Percentiles rank a stretch among this genome's conserved stretches.
phyloP scores from a whole-genome alignment of 1,140 invertebrate species.

The Telenomus remus region DNA sequence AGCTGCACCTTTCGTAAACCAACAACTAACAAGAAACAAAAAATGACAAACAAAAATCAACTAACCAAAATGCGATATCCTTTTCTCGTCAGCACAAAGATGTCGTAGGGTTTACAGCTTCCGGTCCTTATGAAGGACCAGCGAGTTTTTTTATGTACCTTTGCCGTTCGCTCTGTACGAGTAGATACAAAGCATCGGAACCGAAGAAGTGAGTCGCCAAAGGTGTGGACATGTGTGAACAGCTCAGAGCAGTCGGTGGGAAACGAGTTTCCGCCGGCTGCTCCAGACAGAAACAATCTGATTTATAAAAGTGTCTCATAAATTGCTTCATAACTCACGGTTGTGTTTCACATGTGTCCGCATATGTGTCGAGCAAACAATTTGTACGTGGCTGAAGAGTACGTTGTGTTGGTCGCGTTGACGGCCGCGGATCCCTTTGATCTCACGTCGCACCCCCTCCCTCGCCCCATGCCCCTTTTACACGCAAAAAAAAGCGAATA shows the following conservation, averaged over 20 bases:
- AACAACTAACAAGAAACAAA: neutral
- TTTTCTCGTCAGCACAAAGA: constrained; percentile 51
- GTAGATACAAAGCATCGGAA: neutral
- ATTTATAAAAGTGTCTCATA: constrained; percentile 6
- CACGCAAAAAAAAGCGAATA: constrained; percentile 17
- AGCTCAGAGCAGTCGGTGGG: too few species aligned
- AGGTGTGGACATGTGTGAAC: neutral
- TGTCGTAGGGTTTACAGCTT: constrained; percentile 51
- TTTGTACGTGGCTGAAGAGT: constrained; percentile 21
- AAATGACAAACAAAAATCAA: constrained; percentile 5
- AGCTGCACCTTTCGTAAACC: constrained; percentile 33
- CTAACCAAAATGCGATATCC: constrained; percentile 35
- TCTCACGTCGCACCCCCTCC: neutral
- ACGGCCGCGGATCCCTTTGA: neutral
- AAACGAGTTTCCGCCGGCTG: neutral
- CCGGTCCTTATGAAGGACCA: constrained; percentile 52
- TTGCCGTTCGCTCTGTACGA: constrained; percentile 15
- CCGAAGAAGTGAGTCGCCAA: neutral
- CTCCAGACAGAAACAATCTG: neutral
- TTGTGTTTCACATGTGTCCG: neutral
- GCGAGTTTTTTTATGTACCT: constrained; percentile 47
- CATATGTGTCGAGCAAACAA: neutral
- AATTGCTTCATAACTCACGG: constrained; percentile 1
- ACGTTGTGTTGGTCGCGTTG: neutral
- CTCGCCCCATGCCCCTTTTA: constrained; percentile 6